Percentiles rank a stretch among this genome's conserved stretches.
phyloP scores from a whole-genome alignment of 2,113 vertebrate species.

The Orthonyx spaldingii region DNA sequence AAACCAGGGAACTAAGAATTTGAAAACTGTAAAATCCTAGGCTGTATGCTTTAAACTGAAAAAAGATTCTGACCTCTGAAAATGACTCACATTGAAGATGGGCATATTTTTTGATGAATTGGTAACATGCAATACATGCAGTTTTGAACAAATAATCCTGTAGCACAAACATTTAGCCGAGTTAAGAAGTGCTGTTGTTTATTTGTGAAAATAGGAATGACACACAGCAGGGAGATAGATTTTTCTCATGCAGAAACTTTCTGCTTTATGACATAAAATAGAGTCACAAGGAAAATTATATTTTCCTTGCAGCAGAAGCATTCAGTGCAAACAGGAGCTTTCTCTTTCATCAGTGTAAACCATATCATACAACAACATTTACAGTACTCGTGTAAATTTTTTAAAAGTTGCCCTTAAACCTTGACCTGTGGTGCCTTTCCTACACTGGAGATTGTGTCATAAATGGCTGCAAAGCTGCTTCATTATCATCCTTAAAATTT shows the following conservation, averaged over 20 bases:
- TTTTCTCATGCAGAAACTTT: neutral
- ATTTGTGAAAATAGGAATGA: neutral
- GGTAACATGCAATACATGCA: neutral
- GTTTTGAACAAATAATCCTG: neutral
- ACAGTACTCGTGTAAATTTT: neutral
- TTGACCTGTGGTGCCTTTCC: neutral
- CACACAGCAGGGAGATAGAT: neutral
- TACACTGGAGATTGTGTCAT: neutral
- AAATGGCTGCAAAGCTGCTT: neutral
- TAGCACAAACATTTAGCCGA: neutral
- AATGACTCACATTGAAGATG: neutral
- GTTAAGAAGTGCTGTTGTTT: slow-evolving; percentile 10
- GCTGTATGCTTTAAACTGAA: neutral
- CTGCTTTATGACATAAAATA: neutral
- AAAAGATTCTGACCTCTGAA: neutral
- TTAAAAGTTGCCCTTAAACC: neutral
- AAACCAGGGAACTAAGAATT: neutral
- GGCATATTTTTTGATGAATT: neutral
- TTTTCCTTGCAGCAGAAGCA: neutral
- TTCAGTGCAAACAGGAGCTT: neutral
- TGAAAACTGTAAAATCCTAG: neutral
- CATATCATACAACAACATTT: neutral
- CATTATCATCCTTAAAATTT: neutral
- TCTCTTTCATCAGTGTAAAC: neutral
- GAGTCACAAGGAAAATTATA: neutral